A percentile compares a stretch with the other conserved stretches of the same genome.
Evolutionary conservation across 1,140 invertebrate genomes (phyloP).

Genomic region (Cotesia chilonis): DNA sequence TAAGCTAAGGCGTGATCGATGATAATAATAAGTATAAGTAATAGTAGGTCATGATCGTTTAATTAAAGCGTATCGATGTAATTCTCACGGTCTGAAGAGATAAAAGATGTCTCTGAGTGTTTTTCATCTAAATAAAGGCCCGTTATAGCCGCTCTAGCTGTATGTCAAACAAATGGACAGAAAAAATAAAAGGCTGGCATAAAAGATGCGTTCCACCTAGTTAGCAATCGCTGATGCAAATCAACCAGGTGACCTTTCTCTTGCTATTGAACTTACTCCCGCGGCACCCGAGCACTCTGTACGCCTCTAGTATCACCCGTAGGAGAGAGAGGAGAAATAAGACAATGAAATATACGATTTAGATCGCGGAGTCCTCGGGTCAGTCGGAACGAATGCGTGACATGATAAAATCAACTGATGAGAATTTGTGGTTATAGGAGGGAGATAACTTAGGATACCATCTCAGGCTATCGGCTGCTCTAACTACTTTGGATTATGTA

Average conservation of each 20-base stretch:
- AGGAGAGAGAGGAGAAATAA: neutral
- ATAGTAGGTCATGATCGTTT: conserved; percentile 24
- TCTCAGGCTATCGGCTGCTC: no score
- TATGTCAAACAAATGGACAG: neutral
- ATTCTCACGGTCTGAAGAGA: conserved; percentile 43
- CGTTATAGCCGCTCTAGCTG: neutral
- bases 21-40: neutral
- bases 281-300: no score
- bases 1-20: neutral
- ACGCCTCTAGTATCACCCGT: no score
- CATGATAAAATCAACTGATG: conserved; percentile 5
- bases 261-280: conserved; percentile 12
- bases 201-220: conserved; percentile 5
- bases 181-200: neutral
- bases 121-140: neutral
- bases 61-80: conserved; percentile 36
- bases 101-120: conserved; percentile 22
- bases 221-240: conserved; percentile 19
- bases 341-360: conserved; percentile 6
- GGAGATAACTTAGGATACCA: no score
- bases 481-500: no score
- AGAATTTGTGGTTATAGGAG: no score
- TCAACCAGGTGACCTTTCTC: neutral
- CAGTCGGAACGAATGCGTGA: conserved; percentile 3
- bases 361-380: conserved; percentile 6